phyloP scores from a whole-genome alignment of 2,888 invertebrate species.

The Atethmia centrago region DNA sequence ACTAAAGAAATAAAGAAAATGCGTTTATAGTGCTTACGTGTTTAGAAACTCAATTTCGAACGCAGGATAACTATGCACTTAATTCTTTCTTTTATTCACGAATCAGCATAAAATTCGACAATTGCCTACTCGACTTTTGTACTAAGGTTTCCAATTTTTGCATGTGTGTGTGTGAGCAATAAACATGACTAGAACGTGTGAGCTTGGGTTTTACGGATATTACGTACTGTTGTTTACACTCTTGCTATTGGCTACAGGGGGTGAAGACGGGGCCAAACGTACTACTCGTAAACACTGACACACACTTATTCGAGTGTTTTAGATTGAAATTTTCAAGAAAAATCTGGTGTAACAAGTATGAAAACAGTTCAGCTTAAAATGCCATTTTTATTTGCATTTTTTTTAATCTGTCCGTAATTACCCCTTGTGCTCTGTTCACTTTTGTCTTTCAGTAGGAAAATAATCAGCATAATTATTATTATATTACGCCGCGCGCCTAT shows the following conservation, averaged over 20 bases:
- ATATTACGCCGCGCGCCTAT: neutral
- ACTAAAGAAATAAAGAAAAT: too few species aligned
- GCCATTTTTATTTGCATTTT: neutral
- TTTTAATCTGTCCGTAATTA: too few species aligned
- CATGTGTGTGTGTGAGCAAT: conserved; percentile 21
- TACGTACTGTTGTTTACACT: conserved; percentile 39
- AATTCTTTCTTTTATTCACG: neutral
- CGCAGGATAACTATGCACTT: neutral
- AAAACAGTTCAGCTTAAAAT: neutral
- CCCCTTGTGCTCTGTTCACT: neutral
- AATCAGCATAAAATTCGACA: neutral
- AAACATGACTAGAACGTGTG: conserved; percentile 16
- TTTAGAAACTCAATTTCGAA: neutral
- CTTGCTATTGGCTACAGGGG: neutral
- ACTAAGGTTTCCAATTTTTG: neutral
- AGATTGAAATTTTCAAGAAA: neutral
- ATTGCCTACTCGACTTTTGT: neutral
- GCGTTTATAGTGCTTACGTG: too few species aligned
- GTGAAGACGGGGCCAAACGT: neutral
- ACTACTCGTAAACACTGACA: neutral
- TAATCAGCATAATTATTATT: neutral
- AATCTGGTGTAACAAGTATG: neutral
- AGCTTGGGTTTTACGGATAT: conserved; percentile 39
- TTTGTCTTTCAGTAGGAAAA: neutral
- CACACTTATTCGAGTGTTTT: neutral